phyloP scores from a whole-genome alignment of 1,140 invertebrate species.

The Nomia melanderi region DNA sequence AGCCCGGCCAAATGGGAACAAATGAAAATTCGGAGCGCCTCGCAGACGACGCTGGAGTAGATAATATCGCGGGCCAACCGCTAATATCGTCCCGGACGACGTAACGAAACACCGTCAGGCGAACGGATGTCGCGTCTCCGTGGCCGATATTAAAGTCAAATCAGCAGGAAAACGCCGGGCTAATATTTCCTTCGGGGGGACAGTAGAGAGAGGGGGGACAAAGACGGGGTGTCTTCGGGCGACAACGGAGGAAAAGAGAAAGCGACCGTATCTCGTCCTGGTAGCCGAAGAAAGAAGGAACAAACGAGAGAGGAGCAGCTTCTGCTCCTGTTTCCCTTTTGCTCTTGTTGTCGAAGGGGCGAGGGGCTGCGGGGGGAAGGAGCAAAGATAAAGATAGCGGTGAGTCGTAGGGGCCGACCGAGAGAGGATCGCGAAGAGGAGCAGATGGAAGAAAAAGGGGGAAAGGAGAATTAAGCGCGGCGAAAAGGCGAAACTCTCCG shows the following conservation, averaged over 20 bases:
- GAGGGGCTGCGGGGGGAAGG: not conserved
- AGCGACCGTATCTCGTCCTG: not conserved
- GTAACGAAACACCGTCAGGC: constrained; percentile 62
- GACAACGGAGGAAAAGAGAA: not conserved
- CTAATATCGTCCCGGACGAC: constrained; percentile 54
- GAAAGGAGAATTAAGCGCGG: constrained; percentile 42
- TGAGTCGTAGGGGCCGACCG: not conserved
- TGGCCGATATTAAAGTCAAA: constrained; percentile 64
- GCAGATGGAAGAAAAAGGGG: no score
- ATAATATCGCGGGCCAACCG: constrained; percentile 4
- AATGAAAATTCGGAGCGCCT: no score
- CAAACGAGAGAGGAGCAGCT: not conserved
- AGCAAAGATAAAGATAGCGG: constrained; percentile 1
- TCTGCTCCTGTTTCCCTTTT: not conserved
- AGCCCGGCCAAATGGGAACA: no score
- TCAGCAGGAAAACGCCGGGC: constrained; percentile 63
- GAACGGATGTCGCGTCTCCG: constrained; percentile 53
- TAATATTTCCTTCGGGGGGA: constrained; percentile 59
- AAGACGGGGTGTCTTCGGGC: no score
- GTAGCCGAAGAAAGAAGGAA: not conserved
- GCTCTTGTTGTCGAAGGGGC: constrained; percentile 6
- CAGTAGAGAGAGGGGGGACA: no score
- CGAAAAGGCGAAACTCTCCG: constrained; percentile 58
- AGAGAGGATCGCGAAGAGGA: no score
- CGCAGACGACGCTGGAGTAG: no score